Base-by-base conservation (phyloP, 2,113 vertebrate species). In the Chamaea fasciata region DNA sequence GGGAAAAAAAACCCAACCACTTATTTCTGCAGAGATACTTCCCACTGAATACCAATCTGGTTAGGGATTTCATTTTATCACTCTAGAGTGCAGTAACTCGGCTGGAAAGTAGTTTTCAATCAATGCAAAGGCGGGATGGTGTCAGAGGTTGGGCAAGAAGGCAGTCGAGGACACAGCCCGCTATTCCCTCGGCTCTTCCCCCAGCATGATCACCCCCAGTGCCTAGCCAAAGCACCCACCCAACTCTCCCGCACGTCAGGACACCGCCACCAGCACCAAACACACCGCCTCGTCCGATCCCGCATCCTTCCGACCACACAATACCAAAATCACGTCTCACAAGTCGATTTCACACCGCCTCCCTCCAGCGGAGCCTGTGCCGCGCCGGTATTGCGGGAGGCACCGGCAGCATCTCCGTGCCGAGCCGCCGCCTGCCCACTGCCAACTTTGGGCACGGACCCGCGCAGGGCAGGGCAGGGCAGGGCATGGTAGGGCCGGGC, bases 31-130 rank as follows among this genome's bases (percentile, higher is more conserved):
- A 96, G 71, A 64, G 60, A 19, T 60, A n/a, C 17, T 65, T 78
- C 35, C 60, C 53, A 57, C 65, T 23, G 91, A 87, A 94, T 59
- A 91, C 60, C 88, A 83, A 62, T 82, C 26, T 80, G 76, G 39
- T 73, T 23, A 77, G 89, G 59, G 74, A 65, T 83, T 91, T 81
- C 89, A 59, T 24, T 62, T 44, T 15, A 60, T 33, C 78, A 18
- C 42, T 67, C 44, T 35, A 73, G 78, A 71, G 37, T 16, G 64
- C 95, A 77, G 82, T 18, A 79, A 39, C 83, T 62, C 59, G 49
- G 28, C n/a, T 33, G 22, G 49, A 95, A 96, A 87, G 46, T 68
- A 55, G 60, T 82, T 64, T 94, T 56, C 12, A 39, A 94, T 88
- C 82, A 37, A 81, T 62, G 57, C 65, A 71, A 89, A 92, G 73